Evolutionary conservation across 1,140 invertebrate species (phyloP), one percentile per base, ranked within the genome.

Genomic region (Procambarus clarkii): DNA sequence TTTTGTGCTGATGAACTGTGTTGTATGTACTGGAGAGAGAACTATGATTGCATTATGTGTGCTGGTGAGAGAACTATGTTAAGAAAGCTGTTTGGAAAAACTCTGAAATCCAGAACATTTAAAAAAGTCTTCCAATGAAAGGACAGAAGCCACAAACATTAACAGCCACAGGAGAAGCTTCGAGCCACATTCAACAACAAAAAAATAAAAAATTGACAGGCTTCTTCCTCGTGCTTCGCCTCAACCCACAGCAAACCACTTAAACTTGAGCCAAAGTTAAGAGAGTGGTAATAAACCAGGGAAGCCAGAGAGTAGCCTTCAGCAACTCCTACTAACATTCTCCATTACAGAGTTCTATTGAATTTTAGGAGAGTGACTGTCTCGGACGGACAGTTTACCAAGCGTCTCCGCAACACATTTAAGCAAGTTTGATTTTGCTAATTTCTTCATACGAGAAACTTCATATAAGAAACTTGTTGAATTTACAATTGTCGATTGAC

Each of bases 191-290:
- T 13, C 13, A 3, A 13, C 24, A 5, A 18, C 48, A 44, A n/a
- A n/a, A 24, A 21, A 48, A 21, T 3, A 58, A 50, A 80, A n/a
- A 50, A 7, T 48, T 4, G 7, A 21, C 2, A 78, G 46, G 11
- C 50, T 46, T 80, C 4, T 80, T 48, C 13, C 45, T 80, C 45
- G 0, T 48, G 13, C 78, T 48, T 4, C 44, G 45, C 45, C 78
- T 50, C 11, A 48, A 13, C 50, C 34, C 21, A 80, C 45, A 80
- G 45, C 45, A 44, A 48, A 78, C 76, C 78, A 80, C 78, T 80
- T 80, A 80, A 80, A 80, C 78, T 80, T 24, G 45, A 44, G 78
- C 45, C 78, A 45, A 80, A 80, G 78, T 80, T 48, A 48, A 45
- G 78, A 48, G 78, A n/a, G 50, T 80, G 78, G 45, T 80, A 48